Evolutionary conservation across 2,888 invertebrate genomes (phyloP).

Genomic region (Tridacna gigas): DNA sequence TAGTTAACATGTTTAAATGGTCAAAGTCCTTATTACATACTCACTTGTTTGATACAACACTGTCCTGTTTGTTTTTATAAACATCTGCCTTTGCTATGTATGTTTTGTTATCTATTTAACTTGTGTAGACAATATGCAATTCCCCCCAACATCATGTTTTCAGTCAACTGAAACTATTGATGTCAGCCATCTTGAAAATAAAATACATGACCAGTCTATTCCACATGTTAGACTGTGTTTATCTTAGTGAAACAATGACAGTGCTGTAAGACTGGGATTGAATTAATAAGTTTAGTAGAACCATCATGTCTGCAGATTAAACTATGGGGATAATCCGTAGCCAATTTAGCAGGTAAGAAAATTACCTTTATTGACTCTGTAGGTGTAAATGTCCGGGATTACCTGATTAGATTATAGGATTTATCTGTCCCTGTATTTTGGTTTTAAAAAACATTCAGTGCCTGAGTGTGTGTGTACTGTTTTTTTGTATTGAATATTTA

Average conservation of each 20-base stretch:
- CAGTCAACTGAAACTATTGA: conserved; percentile 27
- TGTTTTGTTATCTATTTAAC: no score
- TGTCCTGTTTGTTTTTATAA: no score
- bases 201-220: conserved; percentile 55
- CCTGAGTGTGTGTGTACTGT: conserved; percentile 5
- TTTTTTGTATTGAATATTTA: conserved; percentile 25
- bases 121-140: not conserved
- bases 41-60: no score
- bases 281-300: conserved; percentile 7
- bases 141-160: conserved; percentile 13
- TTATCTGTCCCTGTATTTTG: conserved; percentile 15
- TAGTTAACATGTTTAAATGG: no score
- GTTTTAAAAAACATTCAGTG: conserved; percentile 19
- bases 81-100: no score
- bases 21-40: no score
- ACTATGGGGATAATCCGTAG: conserved; percentile 13
- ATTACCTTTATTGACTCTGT: conserved; percentile 8
- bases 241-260: conserved; percentile 26
- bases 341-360: conserved; percentile 1
- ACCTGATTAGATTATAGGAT: conserved; percentile 11
- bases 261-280: conserved; percentile 6
- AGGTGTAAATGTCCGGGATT: conserved; percentile 7
- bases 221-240: conserved; percentile 60
- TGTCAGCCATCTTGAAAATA: conserved; percentile 61
- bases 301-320: conserved; percentile 26